phyloP scores from a whole-genome alignment of 2,797 vertebrate species.

The Enteromius argenteus region DNA sequence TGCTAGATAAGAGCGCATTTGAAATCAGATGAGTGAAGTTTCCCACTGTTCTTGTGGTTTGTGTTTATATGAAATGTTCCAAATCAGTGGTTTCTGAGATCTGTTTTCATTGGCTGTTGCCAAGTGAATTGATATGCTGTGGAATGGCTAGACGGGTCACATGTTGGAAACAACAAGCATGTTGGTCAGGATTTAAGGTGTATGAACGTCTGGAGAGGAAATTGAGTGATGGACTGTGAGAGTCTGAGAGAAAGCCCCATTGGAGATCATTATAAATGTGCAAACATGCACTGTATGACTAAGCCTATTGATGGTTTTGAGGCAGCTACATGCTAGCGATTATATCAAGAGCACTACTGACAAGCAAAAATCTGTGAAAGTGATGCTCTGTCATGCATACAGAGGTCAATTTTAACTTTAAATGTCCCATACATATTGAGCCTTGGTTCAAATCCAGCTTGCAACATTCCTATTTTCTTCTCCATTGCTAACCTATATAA shows the following conservation, averaged over 20 bases:
- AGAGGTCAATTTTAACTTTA: too few species aligned
- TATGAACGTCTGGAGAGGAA: slow-evolving; percentile 28
- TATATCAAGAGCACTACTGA: slow-evolving; percentile 2
- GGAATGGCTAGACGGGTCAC: neutral
- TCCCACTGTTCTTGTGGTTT: neutral
- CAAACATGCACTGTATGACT: neutral
- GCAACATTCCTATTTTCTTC: neutral
- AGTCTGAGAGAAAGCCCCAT: slow-evolving; percentile 2
- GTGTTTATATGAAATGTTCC: neutral
- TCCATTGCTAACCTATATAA: neutral
- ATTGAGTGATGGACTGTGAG: neutral
- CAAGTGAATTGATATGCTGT: neutral
- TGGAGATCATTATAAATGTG: neutral
- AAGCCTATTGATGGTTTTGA: neutral
- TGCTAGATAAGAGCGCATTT: neutral
- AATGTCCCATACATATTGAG: neutral
- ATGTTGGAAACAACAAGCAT: neutral
- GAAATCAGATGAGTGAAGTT: neutral
- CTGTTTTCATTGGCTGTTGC: neutral
- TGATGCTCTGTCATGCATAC: neutral
- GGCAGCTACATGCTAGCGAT: neutral
- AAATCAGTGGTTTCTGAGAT: neutral
- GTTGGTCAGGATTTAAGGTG: neutral
- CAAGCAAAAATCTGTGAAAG: neutral
- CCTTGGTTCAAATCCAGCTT: neutral